These are phyloP conservation scores for Hermodice carunculata DNA, from an alignment of 2,888 invertebrate genomes.

Conservation along the genomic window DNA sequence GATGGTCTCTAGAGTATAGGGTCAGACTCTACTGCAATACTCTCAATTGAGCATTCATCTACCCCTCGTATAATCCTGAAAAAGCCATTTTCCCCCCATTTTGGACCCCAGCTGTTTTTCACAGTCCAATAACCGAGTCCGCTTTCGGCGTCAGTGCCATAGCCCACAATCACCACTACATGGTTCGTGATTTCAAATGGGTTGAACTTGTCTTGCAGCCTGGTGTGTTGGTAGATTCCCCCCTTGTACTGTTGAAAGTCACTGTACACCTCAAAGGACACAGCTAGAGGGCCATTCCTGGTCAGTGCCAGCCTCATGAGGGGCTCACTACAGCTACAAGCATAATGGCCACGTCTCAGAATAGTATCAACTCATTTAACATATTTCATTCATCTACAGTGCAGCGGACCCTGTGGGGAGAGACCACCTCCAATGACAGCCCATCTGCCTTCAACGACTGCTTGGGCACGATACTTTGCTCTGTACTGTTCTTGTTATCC, in stretches of 20 bases:
- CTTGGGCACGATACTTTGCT: no score
- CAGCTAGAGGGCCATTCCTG: constrained; percentile 70
- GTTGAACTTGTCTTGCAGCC: constrained; percentile 62
- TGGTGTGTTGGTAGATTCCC: constrained; percentile 71
- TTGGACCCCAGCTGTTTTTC: constrained; percentile 67
- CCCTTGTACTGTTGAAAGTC: constrained; percentile 63
- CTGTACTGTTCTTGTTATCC: no score
- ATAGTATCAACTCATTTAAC: no score
- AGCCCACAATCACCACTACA: constrained; percentile 72
- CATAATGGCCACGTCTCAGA: background rate
- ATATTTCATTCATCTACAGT: no score
- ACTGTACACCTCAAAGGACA: constrained; percentile 70
- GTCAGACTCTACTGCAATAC: constrained; percentile 59
- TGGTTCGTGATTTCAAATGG: constrained; percentile 72
- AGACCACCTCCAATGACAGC: no score
- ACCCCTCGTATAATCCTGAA: constrained; percentile 67
- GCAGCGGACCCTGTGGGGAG: no score
- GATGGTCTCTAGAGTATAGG: constrained; percentile 32
- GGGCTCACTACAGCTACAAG: constrained; percentile 70
- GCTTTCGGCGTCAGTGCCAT: constrained; percentile 65
- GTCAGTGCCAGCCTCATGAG: constrained; percentile 70
- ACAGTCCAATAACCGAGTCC: constrained; percentile 68
- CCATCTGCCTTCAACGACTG: no score
- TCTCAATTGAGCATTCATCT: constrained; percentile 69
- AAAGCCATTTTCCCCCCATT: constrained; percentile 67